Percentiles rank a stretch among this genome's conserved stretches.
Conservation (phyloP, 2,888 invertebrate species). For the Coronaproctus castanopsis region DNA sequence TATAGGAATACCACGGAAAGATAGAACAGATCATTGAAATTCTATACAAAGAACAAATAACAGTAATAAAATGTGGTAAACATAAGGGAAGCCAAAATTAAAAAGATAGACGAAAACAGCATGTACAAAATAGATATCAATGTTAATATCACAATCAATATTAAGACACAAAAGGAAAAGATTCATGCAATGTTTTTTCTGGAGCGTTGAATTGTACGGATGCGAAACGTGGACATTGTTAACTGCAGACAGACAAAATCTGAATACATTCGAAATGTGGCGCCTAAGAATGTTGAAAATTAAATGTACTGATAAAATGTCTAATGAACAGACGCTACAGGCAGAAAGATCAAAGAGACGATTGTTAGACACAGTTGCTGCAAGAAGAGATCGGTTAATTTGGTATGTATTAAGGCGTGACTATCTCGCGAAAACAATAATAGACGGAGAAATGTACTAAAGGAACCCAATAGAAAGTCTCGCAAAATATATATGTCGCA, state of each 20-base stretch:
- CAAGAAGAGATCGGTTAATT: background rate
- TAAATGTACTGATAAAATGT: background rate
- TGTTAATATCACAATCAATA: background rate
- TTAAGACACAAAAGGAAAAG: background rate
- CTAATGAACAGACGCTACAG: background rate
- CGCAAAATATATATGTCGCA: too few relatives aligned
- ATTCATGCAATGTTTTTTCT: background rate
- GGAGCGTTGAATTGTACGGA: background rate
- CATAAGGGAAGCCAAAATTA: background rate
- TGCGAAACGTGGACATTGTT: background rate
- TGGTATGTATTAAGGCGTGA: background rate
- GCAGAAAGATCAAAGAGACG: background rate
- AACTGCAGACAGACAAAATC: background rate
- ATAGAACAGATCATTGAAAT: background rate
- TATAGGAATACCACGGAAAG: background rate
- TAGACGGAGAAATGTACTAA: too few relatives aligned
- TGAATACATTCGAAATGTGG: background rate
- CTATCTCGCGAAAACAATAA: too few relatives aligned
- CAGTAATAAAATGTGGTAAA: background rate
- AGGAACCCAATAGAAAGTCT: too few relatives aligned
- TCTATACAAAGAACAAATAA: background rate
- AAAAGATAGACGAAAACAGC: background rate
- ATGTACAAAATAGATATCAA: background rate
- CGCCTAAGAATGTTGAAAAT: background rate
- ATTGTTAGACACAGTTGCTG: background rate